Conservation (phyloP, 2,888 invertebrate genomes). For the Phrixothrix hirtus region DNA sequence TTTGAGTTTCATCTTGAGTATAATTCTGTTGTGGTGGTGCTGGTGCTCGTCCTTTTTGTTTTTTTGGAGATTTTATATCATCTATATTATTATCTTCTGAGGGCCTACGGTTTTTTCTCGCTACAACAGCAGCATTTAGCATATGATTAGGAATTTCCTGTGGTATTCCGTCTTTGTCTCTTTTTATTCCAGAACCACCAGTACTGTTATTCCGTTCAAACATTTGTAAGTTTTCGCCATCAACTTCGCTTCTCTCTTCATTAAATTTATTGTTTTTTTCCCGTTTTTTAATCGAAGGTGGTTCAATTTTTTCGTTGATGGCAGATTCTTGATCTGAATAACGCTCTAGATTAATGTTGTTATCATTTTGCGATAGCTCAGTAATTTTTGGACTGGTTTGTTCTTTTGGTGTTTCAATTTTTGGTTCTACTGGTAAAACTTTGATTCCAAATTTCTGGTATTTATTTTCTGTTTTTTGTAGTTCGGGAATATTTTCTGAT, state of each 20-base stretch:
- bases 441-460: conserved; percentile 70
- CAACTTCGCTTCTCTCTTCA: conserved; percentile 25
- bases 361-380: conserved; percentile 53
- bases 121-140: conserved; percentile 72
- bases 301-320: conserved; percentile 58
- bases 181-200: conserved; percentile 64
- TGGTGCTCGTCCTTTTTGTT: conserved; percentile 74
- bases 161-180: conserved; percentile 66
- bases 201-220: conserved; percentile 50
- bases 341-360: conserved; percentile 49
- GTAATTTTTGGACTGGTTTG: conserved; percentile 50
- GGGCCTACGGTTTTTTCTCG: conserved; percentile 68
- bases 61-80: conserved; percentile 58
- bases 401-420: conserved; percentile 30
- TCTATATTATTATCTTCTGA: conserved; percentile 45
- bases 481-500: conserved; percentile 54
- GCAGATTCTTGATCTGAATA: conserved; percentile 45
- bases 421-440: conserved; percentile 59
- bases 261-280: conserved; percentile 53
- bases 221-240: neutral
- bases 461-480: conserved; percentile 62
- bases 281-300: conserved; percentile 59
- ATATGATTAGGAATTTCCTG: conserved; percentile 74
- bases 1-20: no score
- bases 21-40: conserved; percentile 62